phyloP scores from a whole-genome alignment of 1,140 invertebrate genomes.

The Brachionus koreanus region DNA sequence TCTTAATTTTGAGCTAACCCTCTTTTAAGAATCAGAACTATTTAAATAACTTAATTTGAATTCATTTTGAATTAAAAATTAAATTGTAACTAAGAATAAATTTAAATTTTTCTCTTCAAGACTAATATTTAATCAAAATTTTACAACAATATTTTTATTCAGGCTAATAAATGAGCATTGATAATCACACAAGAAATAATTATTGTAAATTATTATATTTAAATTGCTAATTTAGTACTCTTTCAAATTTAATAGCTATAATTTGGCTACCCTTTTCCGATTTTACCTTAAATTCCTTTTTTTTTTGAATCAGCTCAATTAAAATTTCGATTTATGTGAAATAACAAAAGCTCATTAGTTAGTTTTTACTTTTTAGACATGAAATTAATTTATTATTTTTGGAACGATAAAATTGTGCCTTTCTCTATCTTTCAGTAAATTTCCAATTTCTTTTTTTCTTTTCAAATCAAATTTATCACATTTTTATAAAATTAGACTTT shows the following conservation, averaged over 20 bases:
- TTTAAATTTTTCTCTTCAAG: neutral
- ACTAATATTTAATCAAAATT: neutral
- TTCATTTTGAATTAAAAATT: neutral
- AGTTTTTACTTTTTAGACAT: neutral
- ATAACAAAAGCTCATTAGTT: neutral
- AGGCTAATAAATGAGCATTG: neutral
- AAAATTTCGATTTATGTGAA: neutral
- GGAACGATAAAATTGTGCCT: too few relatives aligned
- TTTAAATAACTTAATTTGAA: neutral
- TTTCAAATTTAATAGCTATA: neutral
- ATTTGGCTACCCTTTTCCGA: neutral
- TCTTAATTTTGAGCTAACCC: neutral
- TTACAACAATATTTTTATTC: neutral
- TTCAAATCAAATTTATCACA: too few relatives aligned
- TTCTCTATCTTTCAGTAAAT: too few relatives aligned
- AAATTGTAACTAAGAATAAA: neutral
- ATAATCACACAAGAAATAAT: neutral
- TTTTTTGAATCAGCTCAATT: neutral
- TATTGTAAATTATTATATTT: neutral
- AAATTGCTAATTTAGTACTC: neutral
- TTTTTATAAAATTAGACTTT: too few relatives aligned
- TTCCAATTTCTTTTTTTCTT: too few relatives aligned
- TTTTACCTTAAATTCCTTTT: neutral
- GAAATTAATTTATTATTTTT: neutral
- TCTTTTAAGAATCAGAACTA: neutral